Evolutionary conservation across 2,888 invertebrate species (phyloP).

Genomic region (Agrotis puta): DNA sequence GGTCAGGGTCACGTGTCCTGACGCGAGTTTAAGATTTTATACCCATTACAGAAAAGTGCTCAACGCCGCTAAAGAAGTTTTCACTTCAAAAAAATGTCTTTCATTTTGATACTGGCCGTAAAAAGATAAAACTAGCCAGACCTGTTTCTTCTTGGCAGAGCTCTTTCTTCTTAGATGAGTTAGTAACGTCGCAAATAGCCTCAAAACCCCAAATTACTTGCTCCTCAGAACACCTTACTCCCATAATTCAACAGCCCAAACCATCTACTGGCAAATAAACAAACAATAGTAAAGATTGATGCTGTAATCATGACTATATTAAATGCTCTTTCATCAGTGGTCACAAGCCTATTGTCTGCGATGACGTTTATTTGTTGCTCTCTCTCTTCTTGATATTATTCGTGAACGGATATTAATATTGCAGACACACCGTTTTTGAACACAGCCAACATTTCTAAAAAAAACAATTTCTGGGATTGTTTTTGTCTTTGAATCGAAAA

Average conservation of each 20-base stretch:
- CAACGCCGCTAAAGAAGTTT: too few relatives aligned
- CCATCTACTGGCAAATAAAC: conserved; percentile 16
- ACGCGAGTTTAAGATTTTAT: too few relatives aligned
- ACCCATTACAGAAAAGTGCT: too few relatives aligned
- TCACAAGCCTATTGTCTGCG: conserved; percentile 72
- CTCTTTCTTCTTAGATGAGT: too few relatives aligned
- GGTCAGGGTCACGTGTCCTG: too few relatives aligned
- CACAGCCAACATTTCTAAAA: neutral
- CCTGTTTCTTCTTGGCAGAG: too few relatives aligned
- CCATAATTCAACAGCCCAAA: conserved; percentile 20
- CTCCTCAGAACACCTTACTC: neutral
- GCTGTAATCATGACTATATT: conserved; percentile 50
- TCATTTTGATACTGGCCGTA: too few relatives aligned
- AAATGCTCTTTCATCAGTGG: conserved; percentile 73
- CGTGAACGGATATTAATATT: conserved; percentile 76
- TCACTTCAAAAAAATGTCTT: too few relatives aligned
- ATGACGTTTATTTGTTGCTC: conserved; percentile 76
- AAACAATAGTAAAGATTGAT: conserved; percentile 56
- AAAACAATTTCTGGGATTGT: neutral
- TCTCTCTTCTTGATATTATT: conserved; percentile 71
- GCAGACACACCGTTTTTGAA: conserved; percentile 58
- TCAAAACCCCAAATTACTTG: neutral
- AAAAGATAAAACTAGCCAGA: too few relatives aligned
- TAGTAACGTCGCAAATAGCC: too few relatives aligned
- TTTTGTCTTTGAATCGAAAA: neutral